A percentile compares a stretch with the other conserved stretches of the same genome.
Conservation (phyloP, 1,140 invertebrate genomes). For the Arion vulgaris region DNA sequence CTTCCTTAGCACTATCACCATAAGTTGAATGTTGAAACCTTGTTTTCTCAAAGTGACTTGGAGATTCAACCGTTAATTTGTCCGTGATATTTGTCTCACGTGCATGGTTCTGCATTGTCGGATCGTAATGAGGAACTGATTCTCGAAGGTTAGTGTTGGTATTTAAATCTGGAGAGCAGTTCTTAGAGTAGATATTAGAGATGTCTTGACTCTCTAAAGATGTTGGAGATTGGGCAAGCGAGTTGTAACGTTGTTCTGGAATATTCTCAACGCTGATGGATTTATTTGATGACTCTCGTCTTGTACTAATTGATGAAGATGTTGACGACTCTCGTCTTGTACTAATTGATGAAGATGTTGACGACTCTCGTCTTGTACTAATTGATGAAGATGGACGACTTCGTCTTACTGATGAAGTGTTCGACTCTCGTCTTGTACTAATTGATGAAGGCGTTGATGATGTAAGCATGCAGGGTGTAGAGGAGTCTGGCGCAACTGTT, state of each 20-base stretch:
- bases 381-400: too few relatives aligned
- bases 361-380: too few relatives aligned
- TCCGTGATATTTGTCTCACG: too few relatives aligned
- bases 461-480: too few relatives aligned
- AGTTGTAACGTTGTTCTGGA: background rate
- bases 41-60: too few relatives aligned
- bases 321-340: background rate
- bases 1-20: too few relatives aligned
- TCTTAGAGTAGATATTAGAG: background rate
- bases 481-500: background rate
- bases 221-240: background rate
- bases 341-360: too few relatives aligned
- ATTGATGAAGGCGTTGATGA: background rate
- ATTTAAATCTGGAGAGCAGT: background rate
- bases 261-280: conserved; percentile 44
- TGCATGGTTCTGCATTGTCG: too few relatives aligned
- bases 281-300: conserved; percentile 18
- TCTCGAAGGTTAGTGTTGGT: background rate
- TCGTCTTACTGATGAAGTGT: too few relatives aligned
- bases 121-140: too few relatives aligned
- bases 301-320: background rate
- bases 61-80: too few relatives aligned
- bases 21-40: too few relatives aligned
- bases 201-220: background rate
- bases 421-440: background rate